Evolutionary conservation across 2,113 vertebrate species (phyloP).

Genomic region (Calidris pygmaea): DNA sequence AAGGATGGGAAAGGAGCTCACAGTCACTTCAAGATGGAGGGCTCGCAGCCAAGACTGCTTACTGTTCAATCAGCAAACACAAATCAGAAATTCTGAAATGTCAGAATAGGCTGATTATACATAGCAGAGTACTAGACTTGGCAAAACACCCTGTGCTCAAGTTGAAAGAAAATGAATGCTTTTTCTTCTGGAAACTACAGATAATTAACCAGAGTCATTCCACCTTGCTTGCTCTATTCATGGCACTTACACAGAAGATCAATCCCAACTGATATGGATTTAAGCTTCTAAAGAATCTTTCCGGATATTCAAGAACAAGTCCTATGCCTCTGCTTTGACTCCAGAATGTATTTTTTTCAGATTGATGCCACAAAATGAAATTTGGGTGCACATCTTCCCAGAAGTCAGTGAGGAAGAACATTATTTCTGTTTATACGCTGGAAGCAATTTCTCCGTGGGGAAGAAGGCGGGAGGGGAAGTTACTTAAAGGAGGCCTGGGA

Average conservation of each 20-base stretch:
- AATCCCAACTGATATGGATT: background rate
- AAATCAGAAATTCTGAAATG: background rate
- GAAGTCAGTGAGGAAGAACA: background rate
- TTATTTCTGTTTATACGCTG: background rate
- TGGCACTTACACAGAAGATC: background rate
- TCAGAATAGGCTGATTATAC: background rate
- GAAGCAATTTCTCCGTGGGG: background rate
- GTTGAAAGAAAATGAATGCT: background rate
- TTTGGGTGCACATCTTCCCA: background rate
- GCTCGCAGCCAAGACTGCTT: background rate
- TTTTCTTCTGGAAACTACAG: background rate
- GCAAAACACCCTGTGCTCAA: background rate
- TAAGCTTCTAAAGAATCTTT: background rate
- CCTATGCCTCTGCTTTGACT: background rate
- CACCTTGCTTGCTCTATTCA: background rate
- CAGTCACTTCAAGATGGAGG: background rate
- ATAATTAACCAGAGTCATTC: background rate
- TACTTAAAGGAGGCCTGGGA: background rate
- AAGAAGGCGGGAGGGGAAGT: fast-evolving
- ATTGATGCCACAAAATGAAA: background rate
- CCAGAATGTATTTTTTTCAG: background rate
- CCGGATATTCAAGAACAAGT: background rate
- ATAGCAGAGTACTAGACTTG: background rate
- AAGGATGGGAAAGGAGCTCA: background rate
- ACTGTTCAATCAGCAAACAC: background rate